Evolutionary conservation across 2,888 invertebrate genomes (phyloP).

Genomic region (Eueremaeus valkanovi): DNA sequence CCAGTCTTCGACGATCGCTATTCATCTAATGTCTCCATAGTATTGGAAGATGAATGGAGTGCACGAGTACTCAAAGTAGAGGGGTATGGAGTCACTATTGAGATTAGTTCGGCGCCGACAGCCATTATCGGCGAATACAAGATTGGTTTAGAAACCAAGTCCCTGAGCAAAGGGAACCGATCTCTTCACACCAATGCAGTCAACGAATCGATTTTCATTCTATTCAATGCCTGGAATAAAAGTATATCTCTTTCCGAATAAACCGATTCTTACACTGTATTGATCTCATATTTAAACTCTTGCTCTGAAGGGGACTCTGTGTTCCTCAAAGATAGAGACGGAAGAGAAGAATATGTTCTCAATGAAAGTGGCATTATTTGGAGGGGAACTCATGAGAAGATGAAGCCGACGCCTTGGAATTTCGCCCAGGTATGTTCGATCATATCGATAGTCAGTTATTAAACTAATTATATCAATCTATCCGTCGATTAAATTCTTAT

Average conservation of each 20-base stretch:
- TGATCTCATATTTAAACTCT: not conserved
- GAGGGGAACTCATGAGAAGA: constrained; percentile 46
- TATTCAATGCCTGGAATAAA: constrained; percentile 48
- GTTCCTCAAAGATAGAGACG: constrained; percentile 44
- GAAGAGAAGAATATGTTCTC: constrained; percentile 46
- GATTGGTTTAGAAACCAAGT: constrained; percentile 46
- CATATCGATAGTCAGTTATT: not conserved
- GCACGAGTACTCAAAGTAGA: constrained; percentile 28
- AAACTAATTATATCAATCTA: no score
- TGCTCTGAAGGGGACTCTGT: constrained; percentile 43
- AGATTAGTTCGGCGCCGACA: constrained; percentile 44
- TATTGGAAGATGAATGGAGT: constrained; percentile 39
- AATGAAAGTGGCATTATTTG: constrained; percentile 48
- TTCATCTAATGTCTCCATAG: constrained; percentile 9
- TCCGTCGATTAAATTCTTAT: no score
- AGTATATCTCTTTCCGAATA: constrained; percentile 39
- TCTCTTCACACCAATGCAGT: constrained; percentile 26
- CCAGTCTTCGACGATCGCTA: constrained; percentile 39
- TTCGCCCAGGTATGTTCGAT: constrained; percentile 45
- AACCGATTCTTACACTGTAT: not conserved
- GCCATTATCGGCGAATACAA: constrained; percentile 47
- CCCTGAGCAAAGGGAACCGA: constrained; percentile 41
- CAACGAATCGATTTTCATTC: constrained; percentile 43
- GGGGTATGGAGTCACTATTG: constrained; percentile 8
- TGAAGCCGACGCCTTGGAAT: constrained; percentile 47